phyloP scores from a whole-genome alignment of 1,140 invertebrate genomes.

The Drosophila kepulauana region DNA sequence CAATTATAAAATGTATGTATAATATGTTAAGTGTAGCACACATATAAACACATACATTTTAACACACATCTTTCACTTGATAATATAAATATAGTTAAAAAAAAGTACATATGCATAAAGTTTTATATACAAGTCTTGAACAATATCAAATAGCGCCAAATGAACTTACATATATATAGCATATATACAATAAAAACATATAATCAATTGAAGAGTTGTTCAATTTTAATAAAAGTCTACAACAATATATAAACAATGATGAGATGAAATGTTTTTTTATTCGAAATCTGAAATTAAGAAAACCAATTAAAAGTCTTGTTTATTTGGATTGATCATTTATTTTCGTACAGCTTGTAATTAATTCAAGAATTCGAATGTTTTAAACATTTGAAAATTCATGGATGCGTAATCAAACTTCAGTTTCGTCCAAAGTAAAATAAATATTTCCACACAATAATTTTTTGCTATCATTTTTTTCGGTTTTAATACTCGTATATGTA shows the following conservation, averaged over 20 bases:
- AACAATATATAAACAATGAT: constrained; percentile 40
- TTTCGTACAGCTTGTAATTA: background rate
- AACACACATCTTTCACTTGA: constrained; percentile 17
- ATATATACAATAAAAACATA: constrained; percentile 35
- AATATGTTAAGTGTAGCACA: constrained; percentile 31
- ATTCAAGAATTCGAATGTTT: background rate
- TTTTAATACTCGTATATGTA: constrained; percentile 16
- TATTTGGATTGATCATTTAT: constrained; percentile 7
- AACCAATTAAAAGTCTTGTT: background rate
- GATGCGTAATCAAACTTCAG: background rate
- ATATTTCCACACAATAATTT: background rate
- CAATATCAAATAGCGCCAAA: constrained; percentile 75
- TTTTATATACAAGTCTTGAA: constrained; percentile 66
- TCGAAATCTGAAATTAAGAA: background rate
- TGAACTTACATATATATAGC: constrained; percentile 68
- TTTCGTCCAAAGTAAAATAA: background rate
- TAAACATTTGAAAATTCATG: background rate
- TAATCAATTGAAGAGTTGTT: constrained; percentile 65
- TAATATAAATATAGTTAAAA: constrained; percentile 24
- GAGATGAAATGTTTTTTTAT: background rate
- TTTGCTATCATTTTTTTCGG: constrained; percentile 33
- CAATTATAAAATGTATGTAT: constrained; percentile 20
- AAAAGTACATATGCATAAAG: constrained; percentile 48
- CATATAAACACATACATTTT: constrained; percentile 15
- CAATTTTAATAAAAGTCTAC: constrained; percentile 65